Evolutionary conservation across 2,797 vertebrate genomes (phyloP).

Genomic region (Takifugu ocellatus): DNA sequence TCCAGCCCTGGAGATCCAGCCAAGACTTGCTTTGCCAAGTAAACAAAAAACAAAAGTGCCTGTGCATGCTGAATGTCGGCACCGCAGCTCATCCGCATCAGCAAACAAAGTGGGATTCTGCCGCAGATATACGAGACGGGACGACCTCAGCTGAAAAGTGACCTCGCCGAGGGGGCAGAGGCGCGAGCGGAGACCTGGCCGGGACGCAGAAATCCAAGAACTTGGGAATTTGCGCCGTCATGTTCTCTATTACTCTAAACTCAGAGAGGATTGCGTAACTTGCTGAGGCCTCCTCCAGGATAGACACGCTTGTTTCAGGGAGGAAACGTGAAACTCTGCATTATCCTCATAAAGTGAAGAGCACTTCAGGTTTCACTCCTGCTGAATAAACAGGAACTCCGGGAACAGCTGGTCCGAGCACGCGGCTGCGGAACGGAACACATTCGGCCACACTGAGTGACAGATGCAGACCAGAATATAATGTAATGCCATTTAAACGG

Average conservation of each 20-base stretch:
- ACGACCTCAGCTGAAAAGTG: too few relatives aligned
- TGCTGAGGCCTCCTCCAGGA: neutral
- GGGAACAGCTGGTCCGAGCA: too few relatives aligned
- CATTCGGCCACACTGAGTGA: neutral
- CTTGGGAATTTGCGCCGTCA: neutral
- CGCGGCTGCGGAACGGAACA: neutral
- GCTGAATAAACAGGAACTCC: too few relatives aligned
- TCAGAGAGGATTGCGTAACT: constrained; percentile 3
- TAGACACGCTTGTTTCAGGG: neutral
- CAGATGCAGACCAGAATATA: neutral
- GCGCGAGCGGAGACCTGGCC: too few relatives aligned
- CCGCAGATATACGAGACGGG: too few relatives aligned
- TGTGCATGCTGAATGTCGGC: too few relatives aligned
- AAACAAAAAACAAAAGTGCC: constrained; percentile 17
- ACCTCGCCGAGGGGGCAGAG: neutral
- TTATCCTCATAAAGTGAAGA: neutral
- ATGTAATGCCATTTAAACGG: neutral
- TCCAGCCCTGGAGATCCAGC: constrained; percentile 60
- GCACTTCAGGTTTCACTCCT: constrained; percentile 1
- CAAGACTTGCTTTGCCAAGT: constrained; percentile 49
- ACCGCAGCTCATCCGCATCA: neutral
- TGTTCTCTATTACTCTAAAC: neutral
- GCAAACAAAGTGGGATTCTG: too few relatives aligned
- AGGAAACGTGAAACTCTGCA: neutral
- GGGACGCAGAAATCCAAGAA: neutral